phyloP scores from a whole-genome alignment of 2,888 invertebrate species.

The Aquatica leii region DNA sequence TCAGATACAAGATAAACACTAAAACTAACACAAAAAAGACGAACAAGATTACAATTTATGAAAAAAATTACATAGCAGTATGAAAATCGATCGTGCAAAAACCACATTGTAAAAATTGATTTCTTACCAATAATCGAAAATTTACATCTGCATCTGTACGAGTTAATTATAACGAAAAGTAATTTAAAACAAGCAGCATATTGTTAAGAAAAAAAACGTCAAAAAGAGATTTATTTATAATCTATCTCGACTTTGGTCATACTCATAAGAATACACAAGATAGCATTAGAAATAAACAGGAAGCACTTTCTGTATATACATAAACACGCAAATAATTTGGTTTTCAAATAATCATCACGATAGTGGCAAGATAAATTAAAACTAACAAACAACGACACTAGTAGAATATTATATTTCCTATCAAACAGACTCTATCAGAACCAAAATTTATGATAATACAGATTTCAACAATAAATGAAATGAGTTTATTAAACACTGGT shows the following conservation, averaged over 20 bases:
- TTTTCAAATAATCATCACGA: not conserved
- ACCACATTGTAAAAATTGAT: no score
- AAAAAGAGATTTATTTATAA: constrained; percentile 1
- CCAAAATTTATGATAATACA: constrained; percentile 32
- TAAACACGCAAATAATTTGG: not conserved
- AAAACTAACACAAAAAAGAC: no score
- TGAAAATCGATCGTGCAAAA: no score
- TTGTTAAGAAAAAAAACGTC: no score
- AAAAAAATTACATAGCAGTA: no score
- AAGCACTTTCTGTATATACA: not conserved
- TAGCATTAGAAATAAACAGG: not conserved
- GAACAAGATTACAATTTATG: no score
- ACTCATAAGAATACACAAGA: not conserved
- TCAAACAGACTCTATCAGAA: constrained; percentile 49
- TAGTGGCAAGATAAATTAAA: constrained; percentile 1
- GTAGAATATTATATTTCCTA: constrained; percentile 57
- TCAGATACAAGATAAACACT: no score
- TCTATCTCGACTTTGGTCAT: not conserved
- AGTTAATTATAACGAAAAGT: not conserved
- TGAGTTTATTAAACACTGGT: constrained; percentile 17
- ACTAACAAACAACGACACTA: constrained; percentile 17
- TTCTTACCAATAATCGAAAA: no score
- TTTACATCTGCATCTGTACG: no score
- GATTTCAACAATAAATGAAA: constrained; percentile 21
- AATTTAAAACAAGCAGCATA: no score